phyloP scores from a whole-genome alignment of 2,797 vertebrate genomes.

The Pangasius djambal region DNA sequence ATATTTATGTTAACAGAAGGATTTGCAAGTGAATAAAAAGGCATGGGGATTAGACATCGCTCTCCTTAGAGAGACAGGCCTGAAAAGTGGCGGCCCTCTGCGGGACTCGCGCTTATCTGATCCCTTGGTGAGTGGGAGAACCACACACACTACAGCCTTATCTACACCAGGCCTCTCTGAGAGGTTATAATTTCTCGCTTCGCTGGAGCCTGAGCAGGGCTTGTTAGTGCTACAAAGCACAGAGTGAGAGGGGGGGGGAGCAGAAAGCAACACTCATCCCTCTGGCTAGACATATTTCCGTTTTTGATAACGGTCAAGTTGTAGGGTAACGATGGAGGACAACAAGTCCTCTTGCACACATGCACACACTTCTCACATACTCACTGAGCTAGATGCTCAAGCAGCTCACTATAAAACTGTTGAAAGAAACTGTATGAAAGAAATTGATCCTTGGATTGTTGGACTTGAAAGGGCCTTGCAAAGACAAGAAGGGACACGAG shows the following conservation, averaged over 20 bases:
- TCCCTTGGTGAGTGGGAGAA: constrained; percentile 93
- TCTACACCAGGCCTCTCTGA: constrained; percentile 93
- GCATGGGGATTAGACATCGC: constrained; percentile 82
- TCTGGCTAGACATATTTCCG: constrained; percentile 88
- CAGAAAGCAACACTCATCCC: constrained; percentile 88
- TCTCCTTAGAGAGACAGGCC: constrained; percentile 79
- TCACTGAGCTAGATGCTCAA: background rate
- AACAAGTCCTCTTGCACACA: constrained; percentile 59
- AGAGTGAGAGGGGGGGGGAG: constrained; percentile 82
- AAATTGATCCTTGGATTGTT: constrained; percentile 13
- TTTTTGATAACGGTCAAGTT: constrained; percentile 86
- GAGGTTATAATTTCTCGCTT: constrained; percentile 99
- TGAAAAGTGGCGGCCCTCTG: constrained; percentile 82
- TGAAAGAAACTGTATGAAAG: background rate
- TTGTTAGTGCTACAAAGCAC: constrained; percentile 91
- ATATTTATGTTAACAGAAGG: constrained; percentile 83
- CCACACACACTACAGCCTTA: constrained; percentile 97
- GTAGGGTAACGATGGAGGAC: constrained; percentile 76
- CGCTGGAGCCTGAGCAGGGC: constrained; percentile 96
- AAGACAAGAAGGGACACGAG: constrained; percentile 36
- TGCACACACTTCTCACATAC: constrained; percentile 8
- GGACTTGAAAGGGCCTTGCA: background rate
- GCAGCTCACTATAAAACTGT: background rate
- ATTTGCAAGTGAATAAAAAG: constrained; percentile 85
- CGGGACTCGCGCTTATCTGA: constrained; percentile 93